Evolutionary conservation across 2,113 vertebrate genomes (phyloP).

Genomic region (Piprites chloris): DNA sequence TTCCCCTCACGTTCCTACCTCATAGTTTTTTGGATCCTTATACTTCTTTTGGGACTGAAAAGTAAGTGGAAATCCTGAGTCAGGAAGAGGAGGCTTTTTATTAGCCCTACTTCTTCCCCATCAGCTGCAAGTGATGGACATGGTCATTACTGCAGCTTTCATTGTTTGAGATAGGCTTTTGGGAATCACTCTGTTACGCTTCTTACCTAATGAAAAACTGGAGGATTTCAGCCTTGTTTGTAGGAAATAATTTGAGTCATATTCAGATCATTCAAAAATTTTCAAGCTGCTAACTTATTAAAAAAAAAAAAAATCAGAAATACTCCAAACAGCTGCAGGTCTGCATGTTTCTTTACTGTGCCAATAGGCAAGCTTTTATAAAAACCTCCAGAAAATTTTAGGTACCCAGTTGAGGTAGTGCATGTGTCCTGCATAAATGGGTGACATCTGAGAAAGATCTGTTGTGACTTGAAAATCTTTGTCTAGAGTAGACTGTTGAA

Average conservation of each 20-base stretch:
- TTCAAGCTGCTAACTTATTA: neutral
- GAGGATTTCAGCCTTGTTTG: neutral
- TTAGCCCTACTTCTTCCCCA: neutral
- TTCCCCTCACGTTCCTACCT: neutral
- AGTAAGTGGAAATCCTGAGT: neutral
- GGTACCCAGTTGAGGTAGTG: neutral
- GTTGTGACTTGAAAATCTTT: neutral
- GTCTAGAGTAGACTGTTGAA: neutral
- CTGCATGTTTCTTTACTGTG: neutral
- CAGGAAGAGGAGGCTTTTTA: neutral
- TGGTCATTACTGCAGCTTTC: neutral
- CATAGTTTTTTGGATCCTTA: neutral
- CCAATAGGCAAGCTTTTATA: neutral
- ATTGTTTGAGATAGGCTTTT: neutral
- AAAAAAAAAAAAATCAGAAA: neutral
- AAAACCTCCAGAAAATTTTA: neutral
- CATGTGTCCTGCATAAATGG: neutral
- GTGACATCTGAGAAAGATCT: neutral
- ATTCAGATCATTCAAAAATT: neutral
- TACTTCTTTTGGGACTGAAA: neutral
- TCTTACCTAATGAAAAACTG: neutral
- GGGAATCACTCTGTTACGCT: neutral
- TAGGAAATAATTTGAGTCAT: neutral
- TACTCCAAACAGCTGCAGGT: neutral
- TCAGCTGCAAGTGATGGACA: neutral